phyloP scores from a whole-genome alignment of 2,888 invertebrate species.

The Drosophila birchii region DNA sequence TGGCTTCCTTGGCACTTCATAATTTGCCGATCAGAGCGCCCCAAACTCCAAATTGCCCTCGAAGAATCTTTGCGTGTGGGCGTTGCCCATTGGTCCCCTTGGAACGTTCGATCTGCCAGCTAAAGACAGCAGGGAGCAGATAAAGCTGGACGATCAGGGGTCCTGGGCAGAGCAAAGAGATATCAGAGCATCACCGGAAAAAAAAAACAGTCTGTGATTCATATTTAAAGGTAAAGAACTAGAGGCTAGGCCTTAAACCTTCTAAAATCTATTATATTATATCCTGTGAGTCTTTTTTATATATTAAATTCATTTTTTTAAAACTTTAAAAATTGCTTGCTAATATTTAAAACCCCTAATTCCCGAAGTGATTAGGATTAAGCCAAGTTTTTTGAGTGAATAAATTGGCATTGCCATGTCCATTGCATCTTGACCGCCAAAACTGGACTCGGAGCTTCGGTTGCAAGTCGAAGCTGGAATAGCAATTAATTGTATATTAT shows the following conservation, averaged over 20 bases:
- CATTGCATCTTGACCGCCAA: conserved; percentile 62
- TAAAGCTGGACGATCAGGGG: conserved; percentile 13
- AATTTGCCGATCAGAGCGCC: conserved; percentile 78
- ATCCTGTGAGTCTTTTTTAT: not conserved
- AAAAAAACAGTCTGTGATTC: not conserved
- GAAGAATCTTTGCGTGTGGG: conserved; percentile 67
- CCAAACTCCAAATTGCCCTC: conserved; percentile 67
- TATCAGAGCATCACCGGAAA: conserved; percentile 21
- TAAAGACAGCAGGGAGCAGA: conserved; percentile 47
- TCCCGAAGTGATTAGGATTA: not conserved
- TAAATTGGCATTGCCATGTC: not conserved
- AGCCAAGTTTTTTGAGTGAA: conserved; percentile 1
- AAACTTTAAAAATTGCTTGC: accelerated
- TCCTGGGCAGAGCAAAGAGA: not conserved
- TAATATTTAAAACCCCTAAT: not conserved
- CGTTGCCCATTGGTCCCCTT: conserved; percentile 64
- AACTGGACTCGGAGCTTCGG: conserved; percentile 45
- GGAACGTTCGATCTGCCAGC: conserved; percentile 51
- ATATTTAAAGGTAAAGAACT: not conserved
- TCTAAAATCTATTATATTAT: not conserved
- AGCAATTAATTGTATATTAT: conserved; percentile 79
- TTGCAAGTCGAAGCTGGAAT: conserved; percentile 45
- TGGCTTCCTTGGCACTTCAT: conserved; percentile 80
- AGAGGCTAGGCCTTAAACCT: not conserved
- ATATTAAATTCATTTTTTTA: not conserved